These are phyloP conservation scores for Masnerella sp. DNA, from an alignment of 2,888 invertebrate genomes.

Conservation along the genomic window DNA sequence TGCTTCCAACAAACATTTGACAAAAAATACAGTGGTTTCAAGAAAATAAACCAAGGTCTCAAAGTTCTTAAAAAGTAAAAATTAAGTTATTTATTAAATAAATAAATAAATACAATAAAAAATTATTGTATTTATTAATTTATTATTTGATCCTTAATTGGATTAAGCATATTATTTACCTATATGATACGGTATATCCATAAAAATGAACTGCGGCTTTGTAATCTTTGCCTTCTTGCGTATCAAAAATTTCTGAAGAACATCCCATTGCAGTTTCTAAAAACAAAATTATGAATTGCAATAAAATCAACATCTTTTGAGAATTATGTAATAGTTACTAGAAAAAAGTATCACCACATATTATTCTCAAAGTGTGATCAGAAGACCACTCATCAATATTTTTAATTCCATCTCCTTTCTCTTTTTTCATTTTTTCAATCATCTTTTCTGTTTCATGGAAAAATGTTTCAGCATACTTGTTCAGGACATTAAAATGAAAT, in stretches of 20 bases:
- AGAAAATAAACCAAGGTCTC: conserved; percentile 23
- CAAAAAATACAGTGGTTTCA: conserved; percentile 57
- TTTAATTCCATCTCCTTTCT: conserved; percentile 29
- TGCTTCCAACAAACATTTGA: conserved; percentile 47
- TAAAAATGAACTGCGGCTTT: conserved; percentile 18
- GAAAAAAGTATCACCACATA: conserved; percentile 45
- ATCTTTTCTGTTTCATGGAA: conserved; percentile 20
- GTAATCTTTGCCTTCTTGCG: conserved; percentile 14
- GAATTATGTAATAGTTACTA: no score
- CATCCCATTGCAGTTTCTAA: conserved; percentile 37
- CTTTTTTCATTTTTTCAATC: conserved; percentile 17
- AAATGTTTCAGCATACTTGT: conserved; percentile 34
- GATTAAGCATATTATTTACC: conserved; percentile 3
- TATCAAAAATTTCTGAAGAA: conserved; percentile 14
- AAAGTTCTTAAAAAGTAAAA: conserved; percentile 19
- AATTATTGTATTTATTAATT: no score
- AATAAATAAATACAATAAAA: no score
- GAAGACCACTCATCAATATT: conserved; percentile 24
- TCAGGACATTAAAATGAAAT: conserved; percentile 37
- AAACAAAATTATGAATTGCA: no score
- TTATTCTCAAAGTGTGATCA: conserved; percentile 29
- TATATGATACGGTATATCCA: background rate
- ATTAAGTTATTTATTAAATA: no score
- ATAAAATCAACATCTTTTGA: no score
- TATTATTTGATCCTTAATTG: no score